Conservation (phyloP, 2,113 vertebrate genomes). For the Girardinichthys multiradiatus region DNA sequence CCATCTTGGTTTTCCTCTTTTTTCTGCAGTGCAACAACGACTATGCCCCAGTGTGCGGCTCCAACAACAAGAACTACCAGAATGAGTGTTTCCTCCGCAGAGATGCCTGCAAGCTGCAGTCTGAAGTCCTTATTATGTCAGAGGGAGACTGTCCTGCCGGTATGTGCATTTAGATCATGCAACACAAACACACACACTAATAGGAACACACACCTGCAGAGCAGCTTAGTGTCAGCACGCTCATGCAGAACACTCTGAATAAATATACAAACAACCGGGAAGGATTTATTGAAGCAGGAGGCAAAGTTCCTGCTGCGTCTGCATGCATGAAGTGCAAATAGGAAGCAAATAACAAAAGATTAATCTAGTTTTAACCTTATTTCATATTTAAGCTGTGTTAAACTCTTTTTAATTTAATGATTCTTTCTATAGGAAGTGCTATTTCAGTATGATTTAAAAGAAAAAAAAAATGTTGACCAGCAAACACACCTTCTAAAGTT, state of each 20-base stretch:
- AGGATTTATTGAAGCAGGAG: constrained; percentile 1
- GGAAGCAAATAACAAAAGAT: neutral
- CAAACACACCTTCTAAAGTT: too few relatives aligned
- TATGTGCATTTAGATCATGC: constrained; percentile 71
- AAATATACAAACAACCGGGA: constrained; percentile 6
- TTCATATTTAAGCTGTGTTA: constrained; percentile 1
- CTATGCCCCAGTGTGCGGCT: constrained; percentile 97
- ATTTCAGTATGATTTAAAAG: neutral
- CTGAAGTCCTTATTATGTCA: constrained; percentile 91
- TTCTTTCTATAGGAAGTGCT: neutral
- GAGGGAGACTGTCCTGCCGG: constrained; percentile 94
- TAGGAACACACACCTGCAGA: neutral
- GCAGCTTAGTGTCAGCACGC: neutral
- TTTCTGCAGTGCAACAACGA: constrained; percentile 92
- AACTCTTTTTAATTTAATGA: constrained; percentile 21
- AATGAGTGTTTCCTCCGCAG: constrained; percentile 96
- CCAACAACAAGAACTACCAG: constrained; percentile 97
- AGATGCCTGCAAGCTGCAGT: constrained; percentile 98
- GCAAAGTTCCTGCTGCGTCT: neutral
- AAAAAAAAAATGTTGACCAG: too few relatives aligned
- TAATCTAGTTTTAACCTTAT: constrained; percentile 4
- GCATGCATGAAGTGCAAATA: neutral
- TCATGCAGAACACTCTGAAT: constrained; percentile 2
- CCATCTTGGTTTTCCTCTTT: constrained; percentile 7
- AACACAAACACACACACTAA: neutral